These are phyloP conservation scores for Listrodromus nycthemerus DNA, from an alignment of 2,888 invertebrate genomes.

Conservation along the genomic window DNA sequence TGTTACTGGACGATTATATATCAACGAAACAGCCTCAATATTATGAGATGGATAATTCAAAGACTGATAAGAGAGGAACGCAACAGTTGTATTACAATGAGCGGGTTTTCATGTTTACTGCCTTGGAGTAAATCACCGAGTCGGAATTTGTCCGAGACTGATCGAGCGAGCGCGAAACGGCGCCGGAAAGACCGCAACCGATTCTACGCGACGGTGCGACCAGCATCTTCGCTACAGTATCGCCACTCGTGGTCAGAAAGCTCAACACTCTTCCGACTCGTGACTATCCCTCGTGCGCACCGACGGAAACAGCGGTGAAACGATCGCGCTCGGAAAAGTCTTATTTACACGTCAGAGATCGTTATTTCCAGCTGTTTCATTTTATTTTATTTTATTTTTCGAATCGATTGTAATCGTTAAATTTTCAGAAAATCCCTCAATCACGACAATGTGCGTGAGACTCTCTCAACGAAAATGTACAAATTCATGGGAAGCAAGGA, in stretches of 20 bases:
- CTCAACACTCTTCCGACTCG: too few relatives aligned
- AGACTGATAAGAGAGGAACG: neutral
- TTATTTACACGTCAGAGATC: conserved; percentile 37
- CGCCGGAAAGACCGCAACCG: conserved; percentile 59
- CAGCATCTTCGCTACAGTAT: neutral
- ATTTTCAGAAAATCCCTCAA: too few relatives aligned
- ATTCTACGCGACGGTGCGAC: conserved; percentile 45
- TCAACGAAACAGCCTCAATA: conserved; percentile 22
- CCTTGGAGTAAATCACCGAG: neutral
- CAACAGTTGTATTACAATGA: neutral
- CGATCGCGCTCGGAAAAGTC: conserved; percentile 18
- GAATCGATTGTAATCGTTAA: too few relatives aligned
- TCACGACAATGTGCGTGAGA: too few relatives aligned
- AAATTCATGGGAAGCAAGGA: too few relatives aligned
- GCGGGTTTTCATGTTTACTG: neutral
- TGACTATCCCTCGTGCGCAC: too few relatives aligned
- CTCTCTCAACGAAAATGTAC: too few relatives aligned
- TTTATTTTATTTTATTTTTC: too few relatives aligned
- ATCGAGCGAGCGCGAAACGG: neutral
- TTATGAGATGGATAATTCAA: conserved; percentile 38
- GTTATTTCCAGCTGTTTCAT: conserved; percentile 29
- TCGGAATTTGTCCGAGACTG: neutral
- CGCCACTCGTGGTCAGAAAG: neutral
- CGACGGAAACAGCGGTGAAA: neutral
- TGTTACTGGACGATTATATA: conserved; percentile 24